Percentiles rank a stretch among this genome's conserved stretches.
phyloP scores from a whole-genome alignment of 2,888 invertebrate species.

The Aleiodes leptofemur region DNA sequence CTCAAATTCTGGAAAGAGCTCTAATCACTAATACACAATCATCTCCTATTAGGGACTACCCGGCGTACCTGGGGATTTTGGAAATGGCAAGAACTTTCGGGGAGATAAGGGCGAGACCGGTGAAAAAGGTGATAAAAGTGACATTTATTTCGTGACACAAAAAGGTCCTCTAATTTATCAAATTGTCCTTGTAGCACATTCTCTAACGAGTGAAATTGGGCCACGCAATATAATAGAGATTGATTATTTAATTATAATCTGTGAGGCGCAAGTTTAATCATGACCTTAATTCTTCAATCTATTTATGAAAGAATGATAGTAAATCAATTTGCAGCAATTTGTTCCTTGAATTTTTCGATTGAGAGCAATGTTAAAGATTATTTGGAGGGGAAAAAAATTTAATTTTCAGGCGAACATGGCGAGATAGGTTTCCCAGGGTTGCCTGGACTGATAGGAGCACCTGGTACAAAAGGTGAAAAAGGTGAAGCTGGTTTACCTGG shows the following conservation, averaged over 20 bases:
- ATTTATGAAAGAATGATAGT: neutral
- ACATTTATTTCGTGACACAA: neutral
- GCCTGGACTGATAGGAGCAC: conserved; percentile 4
- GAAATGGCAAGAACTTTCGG: neutral
- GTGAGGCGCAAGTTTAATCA: neutral
- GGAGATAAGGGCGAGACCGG: conserved; percentile 15
- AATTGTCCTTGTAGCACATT: conserved; percentile 15
- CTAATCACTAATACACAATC: too few species aligned
- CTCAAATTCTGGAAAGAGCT: too few species aligned
- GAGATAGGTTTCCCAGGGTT: conserved; percentile 6
- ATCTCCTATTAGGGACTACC: neutral
- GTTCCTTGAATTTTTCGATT: neutral
- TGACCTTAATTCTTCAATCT: conserved; percentile 18
- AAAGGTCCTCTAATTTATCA: neutral
- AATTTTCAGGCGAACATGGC: neutral
- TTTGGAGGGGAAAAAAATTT: neutral
- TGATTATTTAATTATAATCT: neutral
- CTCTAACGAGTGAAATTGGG: conserved; percentile 1
- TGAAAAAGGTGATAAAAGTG: conserved; percentile 9
- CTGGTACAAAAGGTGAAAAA: conserved; percentile 11
- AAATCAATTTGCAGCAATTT: conserved; percentile 18
- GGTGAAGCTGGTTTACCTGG: conserved; percentile 15
- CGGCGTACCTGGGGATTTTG: neutral
- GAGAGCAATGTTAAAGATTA: neutral
- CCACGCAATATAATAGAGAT: neutral